Evolutionary conservation across 2,113 vertebrate genomes (phyloP), one percentile per base, ranked within the genome.

Genomic region (cat (Felis catus)): DNA sequence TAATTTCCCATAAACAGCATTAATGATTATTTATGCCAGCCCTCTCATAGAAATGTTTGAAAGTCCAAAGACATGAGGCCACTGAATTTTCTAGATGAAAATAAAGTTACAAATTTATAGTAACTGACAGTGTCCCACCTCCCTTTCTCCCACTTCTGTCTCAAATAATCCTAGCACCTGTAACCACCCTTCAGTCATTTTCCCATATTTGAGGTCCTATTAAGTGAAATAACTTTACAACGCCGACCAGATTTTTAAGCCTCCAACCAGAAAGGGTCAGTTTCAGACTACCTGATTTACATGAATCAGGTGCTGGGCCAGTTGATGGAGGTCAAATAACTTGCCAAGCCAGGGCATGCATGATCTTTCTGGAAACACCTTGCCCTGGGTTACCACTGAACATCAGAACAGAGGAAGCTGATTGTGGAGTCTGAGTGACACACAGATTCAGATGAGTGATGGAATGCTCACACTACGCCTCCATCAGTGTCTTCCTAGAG

Each of bases 281-380:
- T 95, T 94, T 31, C n/a, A 97, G 84, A 95, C 90, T 90, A 93
- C 80, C 61, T 94, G 76, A 65, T 78, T 89, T 95, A 41, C 73
- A 2, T 85, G 82, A 71, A 27, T 92, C 78, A 85, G 12, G 74
- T 97, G 76, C 83, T 78, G 9, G 87, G n/a, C 23, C 11, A 97
- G 76, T 86, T 93, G 89, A 90, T 39, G 41, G 0, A 74, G 31
- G 71, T 96, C 70, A 61, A 97, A 16, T 89, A 98, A 80, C 73
- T 98, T 86, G 94, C 88, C 71, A 88, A 91, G 71, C 84, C 91
- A 81, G 93, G 80, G 95, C 93, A 21, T n/a, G 65, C 79, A 23
- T 78, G 89, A 9, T 78, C 68, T 94, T 97, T 94, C 39, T 97
- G 87, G 95, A 98, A 98, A 93, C 61, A 36, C 86, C 95, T 98